A percentile compares a stretch with the other conserved stretches of the same genome.
phyloP scores from a whole-genome alignment of 2,113 vertebrate species.

The Gasterosteus aculeatus region DNA sequence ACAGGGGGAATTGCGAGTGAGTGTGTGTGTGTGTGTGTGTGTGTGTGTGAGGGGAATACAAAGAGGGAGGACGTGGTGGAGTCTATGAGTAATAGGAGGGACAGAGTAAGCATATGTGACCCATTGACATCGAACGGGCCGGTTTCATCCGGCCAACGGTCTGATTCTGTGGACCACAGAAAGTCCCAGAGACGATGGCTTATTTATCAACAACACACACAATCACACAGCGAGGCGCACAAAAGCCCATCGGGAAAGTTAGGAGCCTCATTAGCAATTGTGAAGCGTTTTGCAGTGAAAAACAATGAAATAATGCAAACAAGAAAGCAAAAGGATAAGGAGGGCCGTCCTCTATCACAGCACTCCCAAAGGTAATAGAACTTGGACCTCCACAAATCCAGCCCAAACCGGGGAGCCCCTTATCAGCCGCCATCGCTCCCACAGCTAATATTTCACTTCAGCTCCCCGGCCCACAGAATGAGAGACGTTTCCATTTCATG shows the following conservation, averaged over 20 bases:
- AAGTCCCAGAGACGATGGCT: slow-evolving; percentile 30
- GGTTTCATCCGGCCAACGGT: slow-evolving; percentile 37
- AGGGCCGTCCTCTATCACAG: slow-evolving; percentile 27
- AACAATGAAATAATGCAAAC: not conserved
- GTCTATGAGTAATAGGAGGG: slow-evolving; percentile 68
- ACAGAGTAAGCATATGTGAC: slow-evolving; percentile 63
- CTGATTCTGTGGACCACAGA: slow-evolving; percentile 43
- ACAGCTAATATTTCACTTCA: slow-evolving; percentile 80
- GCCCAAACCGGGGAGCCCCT: slow-evolving; percentile 65
- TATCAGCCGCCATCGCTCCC: slow-evolving; percentile 71
- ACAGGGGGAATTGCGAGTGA: slow-evolving; percentile 61
- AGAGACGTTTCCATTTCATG: slow-evolving; percentile 83
- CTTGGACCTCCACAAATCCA: slow-evolving; percentile 68
- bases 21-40: slow-evolving; percentile 36
- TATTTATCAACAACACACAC: slow-evolving; percentile 30
- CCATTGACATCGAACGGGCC: slow-evolving; percentile 58
- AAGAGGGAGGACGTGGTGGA: slow-evolving; percentile 44
- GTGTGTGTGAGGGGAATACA: slow-evolving; percentile 41
- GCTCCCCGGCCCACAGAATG: slow-evolving; percentile 69
- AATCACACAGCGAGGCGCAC: slow-evolving; percentile 24
- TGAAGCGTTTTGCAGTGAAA: not conserved
- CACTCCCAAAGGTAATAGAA: slow-evolving; percentile 66
- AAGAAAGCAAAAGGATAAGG: not conserved
- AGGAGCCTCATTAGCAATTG: not conserved
- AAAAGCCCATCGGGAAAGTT: slow-evolving; percentile 12